Conservation (phyloP, 2,113 vertebrate species). For the Opisthocomus hoazin region DNA sequence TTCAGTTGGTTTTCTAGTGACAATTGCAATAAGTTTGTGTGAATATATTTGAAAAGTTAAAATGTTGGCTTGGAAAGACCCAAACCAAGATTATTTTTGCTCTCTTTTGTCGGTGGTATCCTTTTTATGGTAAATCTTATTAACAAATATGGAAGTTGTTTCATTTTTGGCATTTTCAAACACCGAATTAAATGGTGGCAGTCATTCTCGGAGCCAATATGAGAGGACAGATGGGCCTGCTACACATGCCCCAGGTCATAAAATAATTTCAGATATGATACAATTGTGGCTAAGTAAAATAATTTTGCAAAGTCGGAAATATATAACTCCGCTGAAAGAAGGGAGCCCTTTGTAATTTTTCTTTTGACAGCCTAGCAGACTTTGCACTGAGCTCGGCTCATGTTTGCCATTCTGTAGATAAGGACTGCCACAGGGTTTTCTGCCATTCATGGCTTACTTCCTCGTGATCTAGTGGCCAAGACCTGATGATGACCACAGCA, state of each 20-base stretch:
- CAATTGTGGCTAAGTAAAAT: conserved; percentile 66
- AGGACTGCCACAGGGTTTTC: conserved; percentile 77
- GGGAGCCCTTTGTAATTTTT: conserved; percentile 64
- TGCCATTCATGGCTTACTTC: conserved; percentile 79
- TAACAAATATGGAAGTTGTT: conserved; percentile 61
- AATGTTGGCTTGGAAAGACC: conserved; percentile 1
- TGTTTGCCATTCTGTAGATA: conserved; percentile 76
- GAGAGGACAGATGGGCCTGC: conserved; percentile 70
- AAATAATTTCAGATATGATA: conserved; percentile 73
- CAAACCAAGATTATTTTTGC: conserved; percentile 11
- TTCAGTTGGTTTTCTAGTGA: neutral
- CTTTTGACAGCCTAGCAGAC: conserved; percentile 54
- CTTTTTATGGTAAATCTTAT: conserved; percentile 28
- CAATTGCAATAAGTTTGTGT: neutral
- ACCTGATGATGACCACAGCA: conserved; percentile 74
- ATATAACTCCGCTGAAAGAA: conserved; percentile 63
- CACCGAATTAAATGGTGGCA: conserved; percentile 50
- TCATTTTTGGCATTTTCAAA: conserved; percentile 57
- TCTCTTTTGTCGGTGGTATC: neutral
- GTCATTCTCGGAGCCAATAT: conserved; percentile 65
- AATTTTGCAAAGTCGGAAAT: conserved; percentile 68
- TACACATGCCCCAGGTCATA: conserved; percentile 64
- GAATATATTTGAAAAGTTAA: conserved; percentile 24
- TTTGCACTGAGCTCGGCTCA: conserved; percentile 56
- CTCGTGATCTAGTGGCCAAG: conserved; percentile 64